A percentile compares a stretch with the other conserved stretches of the same genome.
These are phyloP conservation scores for Tetraneura akinire DNA, from an alignment of 1,140 invertebrate genomes.

Conservation along the genomic window DNA sequence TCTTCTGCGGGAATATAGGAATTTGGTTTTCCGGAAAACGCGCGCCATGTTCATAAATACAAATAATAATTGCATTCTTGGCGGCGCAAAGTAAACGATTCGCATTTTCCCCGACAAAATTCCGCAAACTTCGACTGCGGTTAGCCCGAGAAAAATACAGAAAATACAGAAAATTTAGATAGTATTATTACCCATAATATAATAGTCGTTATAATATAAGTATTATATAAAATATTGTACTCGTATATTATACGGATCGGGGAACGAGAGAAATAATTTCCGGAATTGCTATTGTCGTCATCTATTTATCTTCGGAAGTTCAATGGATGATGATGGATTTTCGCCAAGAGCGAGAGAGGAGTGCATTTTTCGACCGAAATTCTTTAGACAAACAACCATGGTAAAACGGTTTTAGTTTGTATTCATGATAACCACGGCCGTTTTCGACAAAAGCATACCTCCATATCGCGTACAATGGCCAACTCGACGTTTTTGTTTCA, in stretches of 20 bases:
- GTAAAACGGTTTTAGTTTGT: slow-evolving; percentile 3
- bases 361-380: neutral
- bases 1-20: too few species aligned
- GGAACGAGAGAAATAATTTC: neutral
- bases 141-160: neutral
- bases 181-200: too few species aligned
- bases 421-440: neutral
- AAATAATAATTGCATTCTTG: slow-evolving; percentile 27
- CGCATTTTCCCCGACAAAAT: neutral
- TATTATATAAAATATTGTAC: too few species aligned
- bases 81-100: slow-evolving; percentile 14
- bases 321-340: neutral
- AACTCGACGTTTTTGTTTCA: slow-evolving; percentile 14
- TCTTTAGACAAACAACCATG: neutral
- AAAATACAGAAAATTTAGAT: too few species aligned
- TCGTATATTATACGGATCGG: neutral
- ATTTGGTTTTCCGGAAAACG: neutral
- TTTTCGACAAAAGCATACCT: neutral
- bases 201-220: too few species aligned
- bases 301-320: neutral
- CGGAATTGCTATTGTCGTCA: neutral
- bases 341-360: neutral
- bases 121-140: neutral
- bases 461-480: neutral
- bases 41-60: neutral